Evolutionary conservation across 2,888 invertebrate genomes (phyloP), one percentile per base, ranked within the genome.

Genomic region (Iphiclides podalirius): DNA sequence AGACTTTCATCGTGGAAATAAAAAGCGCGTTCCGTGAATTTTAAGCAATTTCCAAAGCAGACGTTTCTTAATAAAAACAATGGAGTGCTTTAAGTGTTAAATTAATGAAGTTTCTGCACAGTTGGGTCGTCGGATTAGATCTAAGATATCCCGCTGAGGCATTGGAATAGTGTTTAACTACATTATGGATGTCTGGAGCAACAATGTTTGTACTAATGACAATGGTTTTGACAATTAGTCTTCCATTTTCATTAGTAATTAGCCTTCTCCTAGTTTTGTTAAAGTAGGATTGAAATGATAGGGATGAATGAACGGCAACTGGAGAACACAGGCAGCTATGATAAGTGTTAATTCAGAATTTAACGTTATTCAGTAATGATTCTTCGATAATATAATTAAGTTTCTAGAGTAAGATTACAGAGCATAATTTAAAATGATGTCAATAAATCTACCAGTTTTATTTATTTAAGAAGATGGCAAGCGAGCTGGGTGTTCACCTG

Each of bases 61-160:
- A 17, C 12, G 31, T 39, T 40, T 40, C 28, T 26, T 40, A 13
- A 35, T 40, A 35, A 28, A 44, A 44, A 50, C 42, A 48, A 48
- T 40, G 17, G 35, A 40, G 35, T 13, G 17, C 26, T 44, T 23
- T 9, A 28, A 38, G 38, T 44, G 11, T 44, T 50, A 39, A 28
- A 44, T 44, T 28, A 44, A 44, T 40, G 39, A 35, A 40, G 28
- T 26, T 16, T 9, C 39, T 39, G 26, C 14, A n/a, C n/a, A 39
- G 33, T 49, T 49, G 9, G 11, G 26, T 31, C 28, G 13, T 16
- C 20, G 35, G 26, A 47, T 26, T 40, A 35, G 47, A 14, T 36
- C 41, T 36, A 13, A 28, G 36, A 33, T 31, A 20, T 33, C 36
- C 44, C 33, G 33, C 38, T 33, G 33, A 38, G 17, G 12, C 26